Evolutionary conservation across 2,888 invertebrate genomes (phyloP).

Genomic region (Hirtodrosophila alboralis): DNA sequence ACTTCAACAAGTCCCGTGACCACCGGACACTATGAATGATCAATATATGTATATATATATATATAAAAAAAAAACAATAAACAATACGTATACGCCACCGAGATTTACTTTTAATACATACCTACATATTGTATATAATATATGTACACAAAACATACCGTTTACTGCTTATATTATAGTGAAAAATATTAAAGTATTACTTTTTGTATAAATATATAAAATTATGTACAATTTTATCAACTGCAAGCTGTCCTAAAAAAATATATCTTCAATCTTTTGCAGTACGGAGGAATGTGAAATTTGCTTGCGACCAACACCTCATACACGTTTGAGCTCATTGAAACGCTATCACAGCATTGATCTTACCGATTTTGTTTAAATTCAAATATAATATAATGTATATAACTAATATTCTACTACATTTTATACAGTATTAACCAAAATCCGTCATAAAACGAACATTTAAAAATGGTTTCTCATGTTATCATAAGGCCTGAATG

Average conservation of each 20-base stretch:
- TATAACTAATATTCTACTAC: neutral
- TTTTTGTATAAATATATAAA: conserved; percentile 24
- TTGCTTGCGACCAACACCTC: conserved; percentile 78
- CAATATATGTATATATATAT: conserved; percentile 2
- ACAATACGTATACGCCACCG: conserved; percentile 36
- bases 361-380: conserved; percentile 76
- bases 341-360: conserved; percentile 69
- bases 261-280: conserved; percentile 50
- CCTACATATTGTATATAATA: conserved; percentile 15
- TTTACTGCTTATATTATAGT: conserved; percentile 22
- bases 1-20: conserved; percentile 82
- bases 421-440: too few relatives aligned
- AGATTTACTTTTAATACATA: conserved; percentile 52
- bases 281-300: conserved; percentile 83
- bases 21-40: conserved; percentile 79
- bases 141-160: conserved; percentile 38
- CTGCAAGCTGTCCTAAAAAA: neutral
- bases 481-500: too few relatives aligned
- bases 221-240: neutral
- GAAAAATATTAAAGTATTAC: conserved; percentile 63
- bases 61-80: conserved; percentile 12
- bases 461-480: too few relatives aligned
- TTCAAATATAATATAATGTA: too few relatives aligned
- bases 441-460: too few relatives aligned
- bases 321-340: conserved; percentile 57